These are phyloP conservation scores for chimpanzee (Pan troglodytes) DNA, from an alignment of 2,113 vertebrate species.

Conservation along the genomic window NHGRI_mPanTro3-v2.1_pri NC_072410.2:116107501-116108000, in stretches of 20 bases:
- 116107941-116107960: background rate
- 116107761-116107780: too few species aligned
- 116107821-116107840: background rate
- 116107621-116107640: fast-evolving
- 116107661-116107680: fast-evolving
- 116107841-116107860: fast-evolving
- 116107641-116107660: fast-evolving
- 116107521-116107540: background rate
- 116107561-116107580: background rate
- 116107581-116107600: background rate
- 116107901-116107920: too few species aligned
- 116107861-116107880: fast-evolving
- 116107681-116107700: fast-evolving
- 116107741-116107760: background rate
- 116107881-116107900: background rate
- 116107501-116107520: background rate
- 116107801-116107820: too few species aligned
- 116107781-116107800: background rate
- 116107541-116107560: background rate
- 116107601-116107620: background rate
- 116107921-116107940: fast-evolving
- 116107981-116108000: too few species aligned
- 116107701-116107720: too few species aligned
- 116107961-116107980: fast-evolving
- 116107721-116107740: background rate